Evolutionary conservation across 2,797 vertebrate species (phyloP).

Genomic region (Chloroceryle inda): DNA sequence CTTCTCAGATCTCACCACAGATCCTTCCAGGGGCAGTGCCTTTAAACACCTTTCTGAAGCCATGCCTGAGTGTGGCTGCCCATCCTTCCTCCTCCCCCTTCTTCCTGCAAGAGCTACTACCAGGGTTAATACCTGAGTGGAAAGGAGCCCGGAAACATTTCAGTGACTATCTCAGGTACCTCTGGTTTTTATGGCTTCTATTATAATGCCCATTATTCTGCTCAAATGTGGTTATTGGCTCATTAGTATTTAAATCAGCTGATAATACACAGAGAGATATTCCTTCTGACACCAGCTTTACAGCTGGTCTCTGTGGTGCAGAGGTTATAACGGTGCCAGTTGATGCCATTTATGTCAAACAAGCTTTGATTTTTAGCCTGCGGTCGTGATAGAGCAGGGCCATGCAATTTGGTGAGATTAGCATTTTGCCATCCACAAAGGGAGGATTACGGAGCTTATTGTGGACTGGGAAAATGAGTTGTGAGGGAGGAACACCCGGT

Average conservation of each 20-base stretch:
- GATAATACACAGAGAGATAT: background rate
- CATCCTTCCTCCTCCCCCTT: background rate
- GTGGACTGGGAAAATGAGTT: background rate
- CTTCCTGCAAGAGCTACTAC: background rate
- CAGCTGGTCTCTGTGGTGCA: background rate
- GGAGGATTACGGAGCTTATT: background rate
- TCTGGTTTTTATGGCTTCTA: background rate
- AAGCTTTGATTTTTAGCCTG: slow-evolving; percentile 54
- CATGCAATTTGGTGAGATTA: slow-evolving; percentile 26
- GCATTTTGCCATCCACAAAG: slow-evolving; percentile 12
- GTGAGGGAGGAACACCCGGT: background rate
- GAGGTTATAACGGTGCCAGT: background rate
- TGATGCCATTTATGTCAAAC: slow-evolving; percentile 49
- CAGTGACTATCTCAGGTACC: background rate
- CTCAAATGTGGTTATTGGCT: slow-evolving; percentile 45
- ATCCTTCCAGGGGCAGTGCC: background rate
- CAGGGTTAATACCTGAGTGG: background rate
- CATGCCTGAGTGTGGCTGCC: fast-evolving
- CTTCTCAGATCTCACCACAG: background rate
- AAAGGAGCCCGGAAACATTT: background rate
- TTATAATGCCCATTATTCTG: slow-evolving; percentile 43
- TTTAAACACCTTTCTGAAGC: background rate
- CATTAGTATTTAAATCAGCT: slow-evolving; percentile 74
- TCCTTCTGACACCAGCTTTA: slow-evolving; percentile 26
- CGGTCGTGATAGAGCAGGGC: background rate